Evolutionary conservation across 2,113 vertebrate genomes (phyloP), one percentile per base, ranked within the genome.

Genomic region (Paratilapia polleni): DNA sequence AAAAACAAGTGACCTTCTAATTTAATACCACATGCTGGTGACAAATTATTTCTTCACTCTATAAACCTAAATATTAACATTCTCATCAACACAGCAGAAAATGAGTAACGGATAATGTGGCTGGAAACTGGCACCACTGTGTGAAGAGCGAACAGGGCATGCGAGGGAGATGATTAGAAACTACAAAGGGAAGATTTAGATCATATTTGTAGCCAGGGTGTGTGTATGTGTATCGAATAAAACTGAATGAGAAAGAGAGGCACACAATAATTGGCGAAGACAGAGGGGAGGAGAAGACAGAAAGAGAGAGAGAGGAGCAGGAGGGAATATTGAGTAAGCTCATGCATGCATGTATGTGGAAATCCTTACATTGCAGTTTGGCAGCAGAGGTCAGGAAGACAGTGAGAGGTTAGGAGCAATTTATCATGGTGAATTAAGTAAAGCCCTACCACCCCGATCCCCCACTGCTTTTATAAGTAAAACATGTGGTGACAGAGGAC

Each of bases 171-270:
- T 84, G 85, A 92, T 91, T 91, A 78, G 19, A 90, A 89, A 89
- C 89, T 76, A 89, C 76, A 93, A 90, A 92, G 80, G 58, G 4
- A 82, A 93, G 90, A 93, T 93, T 92, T 89, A 75, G 80, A 92
- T 94, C 80, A 60, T 86, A 83, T 91, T 87, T 88, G 80, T 59
- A 43, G 60, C 59, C 78, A 10, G 83, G 8, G 26, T 62, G 81
- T 77, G 66, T 73, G 43, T 68, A 14, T 76, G 59, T 64, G 77
- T 80, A 77, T 81, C 4, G 4, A 74, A 82, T 76, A 22, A 56
- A 77, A 93, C 52, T 66, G 52, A 83, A 82, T 76, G 54, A 54
- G 75, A 83, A 82, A 78, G 57, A 54, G 70, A 57, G 6, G 31
- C 77, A 11, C 8, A 38, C 52, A 91, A 61, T 78, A 75, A 83